Percentiles rank a stretch among this genome's conserved stretches.
phyloP scores from a whole-genome alignment of 2,888 invertebrate species.

The Lissocephala sabroskyi region DNA sequence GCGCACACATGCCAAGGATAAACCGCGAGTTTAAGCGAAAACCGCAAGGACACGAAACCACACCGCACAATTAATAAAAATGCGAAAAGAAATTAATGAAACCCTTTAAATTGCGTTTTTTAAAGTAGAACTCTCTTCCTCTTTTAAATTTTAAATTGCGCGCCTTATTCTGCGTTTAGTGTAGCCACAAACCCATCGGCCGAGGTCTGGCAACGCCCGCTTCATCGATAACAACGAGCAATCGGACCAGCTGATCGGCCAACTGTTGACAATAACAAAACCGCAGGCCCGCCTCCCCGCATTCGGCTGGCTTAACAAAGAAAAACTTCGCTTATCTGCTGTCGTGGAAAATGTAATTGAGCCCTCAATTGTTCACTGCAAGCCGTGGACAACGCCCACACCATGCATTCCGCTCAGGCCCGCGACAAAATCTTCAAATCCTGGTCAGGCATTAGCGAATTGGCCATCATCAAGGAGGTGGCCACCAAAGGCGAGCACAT shows the following conservation, averaged over 20 bases:
- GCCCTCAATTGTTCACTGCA: background rate
- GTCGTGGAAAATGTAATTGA: background rate
- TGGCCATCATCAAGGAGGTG: constrained; percentile 68
- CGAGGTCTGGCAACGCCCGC: background rate
- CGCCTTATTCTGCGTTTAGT: background rate
- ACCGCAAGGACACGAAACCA: too few relatives aligned
- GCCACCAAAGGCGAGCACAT: constrained; percentile 72
- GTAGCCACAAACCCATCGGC: too few relatives aligned
- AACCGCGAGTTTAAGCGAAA: too few relatives aligned
- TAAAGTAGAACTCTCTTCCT: constrained; percentile 37
- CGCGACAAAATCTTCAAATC: constrained; percentile 68
- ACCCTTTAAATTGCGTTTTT: too few relatives aligned
- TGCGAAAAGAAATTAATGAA: too few relatives aligned
- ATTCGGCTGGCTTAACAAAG: too few relatives aligned
- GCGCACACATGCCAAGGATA: too few relatives aligned
- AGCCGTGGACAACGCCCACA: too few relatives aligned
- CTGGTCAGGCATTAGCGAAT: constrained; percentile 68
- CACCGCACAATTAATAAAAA: too few relatives aligned
- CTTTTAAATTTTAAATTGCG: constrained; percentile 49
- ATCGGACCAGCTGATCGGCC: too few relatives aligned
- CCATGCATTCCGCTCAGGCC: constrained; percentile 47
- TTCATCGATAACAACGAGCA: background rate
- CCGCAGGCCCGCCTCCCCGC: too few relatives aligned
- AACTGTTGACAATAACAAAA: constrained; percentile 1
- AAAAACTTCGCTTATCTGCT: background rate